A percentile compares a stretch with the other conserved stretches of the same genome.
Conservation (phyloP, 2,797 vertebrate species). For the Ctenopoma multispine region DNA sequence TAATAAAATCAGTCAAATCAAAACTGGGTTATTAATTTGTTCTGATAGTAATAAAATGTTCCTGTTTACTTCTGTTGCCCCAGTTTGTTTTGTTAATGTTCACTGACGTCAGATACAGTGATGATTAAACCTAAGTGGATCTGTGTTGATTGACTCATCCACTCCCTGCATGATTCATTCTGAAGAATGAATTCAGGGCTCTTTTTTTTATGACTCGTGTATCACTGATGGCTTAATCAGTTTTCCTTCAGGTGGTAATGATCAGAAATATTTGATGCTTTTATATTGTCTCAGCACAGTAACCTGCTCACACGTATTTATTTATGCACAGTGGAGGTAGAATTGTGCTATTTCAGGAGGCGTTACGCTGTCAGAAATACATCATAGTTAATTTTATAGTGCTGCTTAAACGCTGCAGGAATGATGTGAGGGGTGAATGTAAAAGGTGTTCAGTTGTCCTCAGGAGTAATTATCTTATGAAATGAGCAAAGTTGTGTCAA, state of each 20-base stretch:
- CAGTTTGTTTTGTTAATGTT: not conserved
- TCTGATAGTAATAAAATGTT: not conserved
- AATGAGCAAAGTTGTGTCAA: not conserved
- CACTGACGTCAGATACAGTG: constrained; percentile 7
- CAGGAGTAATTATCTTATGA: too few species aligned
- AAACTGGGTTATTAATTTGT: not conserved
- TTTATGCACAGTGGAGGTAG: not conserved
- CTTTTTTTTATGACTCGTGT: not conserved
- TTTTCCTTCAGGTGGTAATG: not conserved
- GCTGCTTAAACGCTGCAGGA: not conserved
- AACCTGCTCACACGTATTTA: not conserved
- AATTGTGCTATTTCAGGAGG: not conserved
- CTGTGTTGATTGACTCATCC: constrained; percentile 16
- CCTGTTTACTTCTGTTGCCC: not conserved
- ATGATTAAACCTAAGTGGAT: constrained; percentile 29
- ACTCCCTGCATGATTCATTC: constrained; percentile 20
- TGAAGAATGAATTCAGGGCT: not conserved
- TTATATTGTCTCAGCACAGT: not conserved
- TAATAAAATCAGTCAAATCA: not conserved
- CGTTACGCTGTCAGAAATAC: not conserved
- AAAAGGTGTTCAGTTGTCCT: not conserved
- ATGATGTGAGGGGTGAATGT: not conserved
- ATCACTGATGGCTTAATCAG: not conserved
- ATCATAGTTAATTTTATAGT: too few species aligned
- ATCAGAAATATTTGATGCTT: not conserved